Percentiles rank a stretch among this genome's conserved stretches.
Conservation (phyloP, 2,797 vertebrate species). For the Phalloptychus januarius region DNA sequence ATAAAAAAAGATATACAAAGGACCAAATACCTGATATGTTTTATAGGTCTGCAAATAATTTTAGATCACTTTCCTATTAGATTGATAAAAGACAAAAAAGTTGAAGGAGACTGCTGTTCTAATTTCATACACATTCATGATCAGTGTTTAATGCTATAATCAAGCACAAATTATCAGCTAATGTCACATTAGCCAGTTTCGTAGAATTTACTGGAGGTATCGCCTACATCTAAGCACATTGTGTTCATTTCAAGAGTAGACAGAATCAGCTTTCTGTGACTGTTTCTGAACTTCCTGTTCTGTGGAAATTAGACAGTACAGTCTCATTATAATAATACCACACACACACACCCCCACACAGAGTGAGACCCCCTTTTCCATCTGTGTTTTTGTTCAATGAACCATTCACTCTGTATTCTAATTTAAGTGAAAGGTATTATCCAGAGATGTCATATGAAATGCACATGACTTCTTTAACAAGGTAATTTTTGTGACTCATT, state of each 20-base stretch:
- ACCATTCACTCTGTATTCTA: slow-evolving; percentile 52
- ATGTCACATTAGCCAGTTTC: not conserved
- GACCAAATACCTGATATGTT: not conserved
- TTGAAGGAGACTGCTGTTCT: not conserved
- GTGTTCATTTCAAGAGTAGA: slow-evolving; percentile 10
- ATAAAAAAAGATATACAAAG: not conserved
- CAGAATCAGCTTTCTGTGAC: slow-evolving; percentile 82
- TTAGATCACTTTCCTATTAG: not conserved
- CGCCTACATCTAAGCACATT: not conserved
- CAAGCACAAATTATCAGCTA: not conserved
- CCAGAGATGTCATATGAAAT: slow-evolving; percentile 48
- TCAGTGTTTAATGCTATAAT: not conserved
- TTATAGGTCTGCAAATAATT: not conserved
- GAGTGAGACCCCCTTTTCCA: slow-evolving; percentile 22
- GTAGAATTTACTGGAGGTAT: not conserved
- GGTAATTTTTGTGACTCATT: slow-evolving; percentile 49
- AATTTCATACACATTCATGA: not conserved
- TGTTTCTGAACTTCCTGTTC: slow-evolving; percentile 75
- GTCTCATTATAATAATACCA: slow-evolving; percentile 51
- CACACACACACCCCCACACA: slow-evolving; percentile 28
- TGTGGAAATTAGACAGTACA: slow-evolving; percentile 60
- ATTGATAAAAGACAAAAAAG: not conserved
- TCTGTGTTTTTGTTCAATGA: slow-evolving; percentile 57
- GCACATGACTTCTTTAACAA: slow-evolving; percentile 47
- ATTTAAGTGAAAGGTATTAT: slow-evolving; percentile 50